Evolutionary conservation across 2,888 invertebrate genomes (phyloP), one percentile per base, ranked within the genome.

Genomic region (Hoplodrina ambigua): DNA sequence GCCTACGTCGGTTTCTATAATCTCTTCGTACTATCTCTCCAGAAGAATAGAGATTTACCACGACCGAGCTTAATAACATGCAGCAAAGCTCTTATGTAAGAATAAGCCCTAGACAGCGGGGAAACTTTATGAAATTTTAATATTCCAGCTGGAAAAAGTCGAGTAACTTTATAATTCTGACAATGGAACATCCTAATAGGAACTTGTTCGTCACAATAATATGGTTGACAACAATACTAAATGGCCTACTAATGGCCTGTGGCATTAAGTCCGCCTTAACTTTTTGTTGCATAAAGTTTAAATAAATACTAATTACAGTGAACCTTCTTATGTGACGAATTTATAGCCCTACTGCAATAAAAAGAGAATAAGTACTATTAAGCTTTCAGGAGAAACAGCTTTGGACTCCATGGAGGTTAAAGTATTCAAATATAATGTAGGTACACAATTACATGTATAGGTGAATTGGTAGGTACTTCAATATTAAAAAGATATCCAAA

Each of bases 41-140:
- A 82, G 79, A 84, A 86, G 87, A 89, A 90, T 85, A 88, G 87
- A 90, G 89, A 90, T 91, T 92, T 91, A 89, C 89, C 82, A 87
- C 84, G 72, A 83, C 83, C 80, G 81, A 90, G 91, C 90, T 92
- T 92, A 92, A 92, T 91, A 92, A 88, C 88, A 89, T 87, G 87
- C 89, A 87, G 85, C 84, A 85, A 75, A 87, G 89, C 88, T 90
- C 84, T 87, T 88, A 89, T 87, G 87, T 89, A 91, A 90, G 88
- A 90, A 89, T 90, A 89, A 90, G 88, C 89, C 88, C 89, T 88
- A 90, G 88, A 89, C 85, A 84, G 87, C 86, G 87, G 72, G 74
- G 87, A 85, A 90, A 91, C 89, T 91, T 92, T 90, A 88, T 92
- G 90, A 93, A 93, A 91, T 89, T 93, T 93, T 93, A 91, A 93